Evolutionary conservation across 2,888 invertebrate genomes (phyloP).

Genomic region (Eurois occulta): DNA sequence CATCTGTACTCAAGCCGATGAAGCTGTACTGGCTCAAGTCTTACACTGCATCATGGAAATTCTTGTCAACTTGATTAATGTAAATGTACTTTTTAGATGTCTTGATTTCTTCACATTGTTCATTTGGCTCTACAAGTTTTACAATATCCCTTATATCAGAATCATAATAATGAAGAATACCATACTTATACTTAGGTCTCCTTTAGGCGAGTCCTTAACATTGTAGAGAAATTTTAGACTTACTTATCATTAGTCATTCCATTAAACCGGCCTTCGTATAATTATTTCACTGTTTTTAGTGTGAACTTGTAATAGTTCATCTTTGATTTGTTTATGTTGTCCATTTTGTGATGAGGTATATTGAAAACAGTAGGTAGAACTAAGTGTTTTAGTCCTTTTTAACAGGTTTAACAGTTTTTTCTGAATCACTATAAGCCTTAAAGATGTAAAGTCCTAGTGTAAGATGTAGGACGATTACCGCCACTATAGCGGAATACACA

Average conservation of each 20-base stretch:
- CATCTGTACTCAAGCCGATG: constrained; percentile 85
- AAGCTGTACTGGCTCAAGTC: constrained; percentile 81
- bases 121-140: constrained; percentile 81
- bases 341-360: constrained; percentile 79
- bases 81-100: constrained; percentile 85
- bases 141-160: constrained; percentile 85
- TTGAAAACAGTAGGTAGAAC: constrained; percentile 19
- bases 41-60: constrained; percentile 83
- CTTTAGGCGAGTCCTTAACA: constrained; percentile 82
- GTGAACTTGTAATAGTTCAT: constrained; percentile 87
- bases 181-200: constrained; percentile 79
- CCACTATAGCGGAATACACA: constrained; percentile 94
- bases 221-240: constrained; percentile 86
- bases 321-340: constrained; percentile 86
- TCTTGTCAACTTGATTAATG: constrained; percentile 87
- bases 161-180: constrained; percentile 84
- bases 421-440: constrained; percentile 92
- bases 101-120: constrained; percentile 83
- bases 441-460: constrained; percentile 95
- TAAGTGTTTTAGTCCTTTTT: constrained; percentile 83
- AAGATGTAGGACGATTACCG: constrained; percentile 94
- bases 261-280: constrained; percentile 86
- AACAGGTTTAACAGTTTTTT: constrained; percentile 80
- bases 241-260: constrained; percentile 85
- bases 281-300: constrained; percentile 85